Evolutionary conservation across 2,113 vertebrate species (phyloP).

Genomic region (Ciconia boyciana): DNA sequence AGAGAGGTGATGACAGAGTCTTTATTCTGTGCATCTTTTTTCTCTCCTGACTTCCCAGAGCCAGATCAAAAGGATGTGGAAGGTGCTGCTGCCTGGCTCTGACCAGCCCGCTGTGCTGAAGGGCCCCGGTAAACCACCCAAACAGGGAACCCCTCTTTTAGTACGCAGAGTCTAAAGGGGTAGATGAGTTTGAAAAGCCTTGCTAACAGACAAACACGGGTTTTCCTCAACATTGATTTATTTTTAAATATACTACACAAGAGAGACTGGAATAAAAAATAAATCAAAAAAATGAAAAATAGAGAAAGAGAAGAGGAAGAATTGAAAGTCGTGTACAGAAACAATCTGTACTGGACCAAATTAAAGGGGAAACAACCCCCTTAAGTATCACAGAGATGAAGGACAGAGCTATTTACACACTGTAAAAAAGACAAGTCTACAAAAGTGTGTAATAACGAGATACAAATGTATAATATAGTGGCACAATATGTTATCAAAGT

Average conservation of each 20-base stretch:
- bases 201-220: not conserved
- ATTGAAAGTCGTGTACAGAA: conserved; percentile 62
- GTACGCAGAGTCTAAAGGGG: accelerated
- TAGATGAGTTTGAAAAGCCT: not conserved
- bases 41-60: not conserved
- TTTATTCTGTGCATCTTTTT: not conserved
- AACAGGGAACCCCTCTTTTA: not conserved
- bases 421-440: conserved; percentile 70
- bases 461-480: conserved; percentile 76
- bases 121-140: not conserved
- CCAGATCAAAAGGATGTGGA: not conserved
- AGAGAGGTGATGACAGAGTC: not conserved
- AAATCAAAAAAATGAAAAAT: not conserved
- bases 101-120: not conserved
- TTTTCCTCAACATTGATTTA: conserved; percentile 74
- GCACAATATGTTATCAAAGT: conserved; percentile 65
- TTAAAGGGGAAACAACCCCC: conserved; percentile 44
- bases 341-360: conserved; percentile 69
- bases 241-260: conserved; percentile 79
- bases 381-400: conserved; percentile 51
- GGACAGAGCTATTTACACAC: conserved; percentile 71
- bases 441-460: conserved; percentile 75
- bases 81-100: not conserved
- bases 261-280: conserved; percentile 70
- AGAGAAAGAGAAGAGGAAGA: not conserved